Evolutionary conservation across 30 jellyfish, hydroid and myxozoan genomes (phyloP), one percentile per base, ranked within the genome.

Genomic region (Euphysa ruthae): DNA sequence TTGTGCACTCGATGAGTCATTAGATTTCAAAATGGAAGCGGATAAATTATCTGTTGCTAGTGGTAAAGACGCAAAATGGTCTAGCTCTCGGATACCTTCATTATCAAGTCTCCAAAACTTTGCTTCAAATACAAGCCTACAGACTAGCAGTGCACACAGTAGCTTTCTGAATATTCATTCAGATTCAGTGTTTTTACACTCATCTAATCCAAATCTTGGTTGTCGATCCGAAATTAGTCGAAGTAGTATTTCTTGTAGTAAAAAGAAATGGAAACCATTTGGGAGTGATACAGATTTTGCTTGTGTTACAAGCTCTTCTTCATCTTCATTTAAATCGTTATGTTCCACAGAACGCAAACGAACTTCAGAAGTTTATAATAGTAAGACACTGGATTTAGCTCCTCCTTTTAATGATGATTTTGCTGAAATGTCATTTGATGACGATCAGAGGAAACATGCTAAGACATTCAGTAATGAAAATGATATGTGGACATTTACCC

Each of bases 401-500:
- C n/a, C n/a, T n/a, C n/a, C n/a, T n/a, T 46, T 46, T 46, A 46
- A 29, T 46, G 60, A 10, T 29, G 23, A 46, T 46, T 46, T 46
- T 46, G n/a, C n/a, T n/a, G n/a, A n/a, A n/a, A n/a, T n/a, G n/a
- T n/a, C n/a, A n/a, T n/a, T n/a, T n/a, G n/a, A n/a, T n/a, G n/a
- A n/a, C n/a, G n/a, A n/a, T n/a, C n/a, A n/a, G n/a, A n/a, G n/a
- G n/a, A n/a, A n/a, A n/a, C n/a, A n/a, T n/a, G n/a, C n/a, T n/a
- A n/a, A n/a, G n/a, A n/a, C n/a, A n/a, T n/a, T n/a, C n/a, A n/a
- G n/a, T n/a, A n/a, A n/a, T n/a, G n/a, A n/a, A n/a, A n/a, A n/a
- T n/a, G n/a, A n/a, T n/a, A n/a, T 73, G 42, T 73, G 76, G 76
- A 77, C 60, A 58, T 73, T 73, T 42, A 72, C 60, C 46, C 85